A percentile compares a stretch with the other conserved stretches of the same genome.
These are phyloP conservation scores for Augochlorella aurata DNA, from an alignment of 2,888 invertebrate species.

Conservation along the genomic window DNA sequence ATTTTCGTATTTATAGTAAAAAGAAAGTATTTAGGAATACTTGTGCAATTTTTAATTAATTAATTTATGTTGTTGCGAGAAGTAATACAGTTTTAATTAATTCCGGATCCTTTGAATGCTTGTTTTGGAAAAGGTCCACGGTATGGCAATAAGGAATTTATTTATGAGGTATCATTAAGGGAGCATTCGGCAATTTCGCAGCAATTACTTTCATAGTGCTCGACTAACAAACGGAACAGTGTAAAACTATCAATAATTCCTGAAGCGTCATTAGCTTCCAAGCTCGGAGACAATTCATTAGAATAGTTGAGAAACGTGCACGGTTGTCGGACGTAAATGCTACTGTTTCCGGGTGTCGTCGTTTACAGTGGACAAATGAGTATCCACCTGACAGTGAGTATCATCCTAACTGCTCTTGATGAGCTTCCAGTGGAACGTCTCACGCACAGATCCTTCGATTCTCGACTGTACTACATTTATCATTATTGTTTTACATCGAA, in stretches of 20 bases:
- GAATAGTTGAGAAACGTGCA: not conserved
- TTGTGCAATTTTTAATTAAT: too few species aligned
- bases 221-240: not conserved
- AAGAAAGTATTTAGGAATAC: too few species aligned
- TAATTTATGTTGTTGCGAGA: too few species aligned
- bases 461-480: not conserved
- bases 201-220: not conserved
- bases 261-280: conserved; percentile 7
- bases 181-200: not conserved
- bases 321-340: conserved; percentile 7
- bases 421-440: conserved; percentile 4
- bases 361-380: conserved; percentile 8
- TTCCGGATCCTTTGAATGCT: not conserved
- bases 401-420: conserved; percentile 7
- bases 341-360: conserved; percentile 10
- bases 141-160: not conserved
- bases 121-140: not conserved
- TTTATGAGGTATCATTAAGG: not conserved
- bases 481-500: too few species aligned
- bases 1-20: too few species aligned
- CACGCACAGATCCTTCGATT: not conserved
- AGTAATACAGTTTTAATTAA: too few species aligned
- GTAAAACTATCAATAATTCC: conserved; percentile 12
- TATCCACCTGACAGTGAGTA: conserved; percentile 1
- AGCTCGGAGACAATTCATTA: conserved; percentile 4